Evolutionary conservation across 2,888 invertebrate genomes (phyloP), one percentile per base, ranked within the genome.

Genomic region (Lamproptera curius): DNA sequence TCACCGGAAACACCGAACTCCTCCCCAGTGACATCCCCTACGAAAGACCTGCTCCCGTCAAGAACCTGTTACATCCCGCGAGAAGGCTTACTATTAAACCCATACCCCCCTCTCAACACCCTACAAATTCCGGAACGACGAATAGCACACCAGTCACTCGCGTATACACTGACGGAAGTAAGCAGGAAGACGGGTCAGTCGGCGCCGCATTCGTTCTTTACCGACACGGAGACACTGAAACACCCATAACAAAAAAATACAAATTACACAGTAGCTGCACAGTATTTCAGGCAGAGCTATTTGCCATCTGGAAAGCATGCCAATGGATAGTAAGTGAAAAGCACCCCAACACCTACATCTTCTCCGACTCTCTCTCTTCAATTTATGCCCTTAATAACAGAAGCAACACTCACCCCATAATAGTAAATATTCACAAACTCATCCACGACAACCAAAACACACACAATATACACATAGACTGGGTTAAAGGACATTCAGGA

Each of bases 241-340:
- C 8, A 23, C 8, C 23, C 23, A 8, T 23, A 8, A 23, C 23
- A 4, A 23, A 37, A 17, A 37, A 37, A n/a, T 37, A 16, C 17
- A 37, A 37, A 37, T 11, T 37, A 1, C 49, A 49, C 11, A 16
- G 16, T n/a, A n/a, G n/a, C n/a, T n/a, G n/a, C n/a, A n/a, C n/a
- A n/a, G n/a, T n/a, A n/a, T n/a, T n/a, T n/a, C 2, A 20, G 31
- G 4, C 46, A 45, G 17, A 31, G 16, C 45, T 13, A 17, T 34
- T 2, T 42, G 13, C 33, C 44, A 50, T 42, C 2, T 6, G 13
- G 8, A 17, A 37, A 0, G 34, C 40, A 8, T 45, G 41, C 33
- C 1, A 1, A 0, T 50, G 45, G 45, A 16, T 20, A 8, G 1
- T 16, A 1, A 10, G 44, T 13, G 44, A 33, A 2, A 35, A 44